Conservation (phyloP, 2,797 vertebrate species). For the Lacerta viridis region DNA sequence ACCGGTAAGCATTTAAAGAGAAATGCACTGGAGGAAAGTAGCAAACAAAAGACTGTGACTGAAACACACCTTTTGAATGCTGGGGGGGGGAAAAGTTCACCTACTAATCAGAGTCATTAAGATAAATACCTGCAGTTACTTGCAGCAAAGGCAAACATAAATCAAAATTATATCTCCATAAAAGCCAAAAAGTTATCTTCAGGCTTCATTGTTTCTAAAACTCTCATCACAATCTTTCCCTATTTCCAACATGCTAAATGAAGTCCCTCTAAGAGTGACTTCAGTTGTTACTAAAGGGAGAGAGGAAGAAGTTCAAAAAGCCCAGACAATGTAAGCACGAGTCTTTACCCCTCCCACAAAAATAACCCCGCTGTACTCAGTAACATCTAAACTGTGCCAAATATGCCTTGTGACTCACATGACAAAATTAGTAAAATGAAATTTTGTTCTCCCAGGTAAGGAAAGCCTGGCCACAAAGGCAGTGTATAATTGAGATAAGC, state of each 20-base stretch:
- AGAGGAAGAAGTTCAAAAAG: neutral
- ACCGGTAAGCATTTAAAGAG: conserved; percentile 53
- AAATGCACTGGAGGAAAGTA: conserved; percentile 36
- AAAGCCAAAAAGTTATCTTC: conserved; percentile 59
- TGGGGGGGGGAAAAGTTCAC: conserved; percentile 52
- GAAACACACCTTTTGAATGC: conserved; percentile 51
- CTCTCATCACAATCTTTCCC: conserved; percentile 34
- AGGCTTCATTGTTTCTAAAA: conserved; percentile 49
- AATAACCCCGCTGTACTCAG: neutral
- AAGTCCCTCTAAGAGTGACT: conserved; percentile 13
- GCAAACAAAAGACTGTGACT: conserved; percentile 60
- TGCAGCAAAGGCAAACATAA: conserved; percentile 62
- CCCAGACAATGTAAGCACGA: neutral
- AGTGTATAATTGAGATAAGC: no score
- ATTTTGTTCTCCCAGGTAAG: no score
- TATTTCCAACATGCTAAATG: conserved; percentile 32
- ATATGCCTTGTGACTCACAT: no score
- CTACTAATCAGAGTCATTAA: conserved; percentile 67
- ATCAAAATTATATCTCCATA: conserved; percentile 58
- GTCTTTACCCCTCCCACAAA: no score
- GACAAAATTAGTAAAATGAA: no score
- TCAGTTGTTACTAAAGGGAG: neutral
- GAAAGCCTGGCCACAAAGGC: no score
- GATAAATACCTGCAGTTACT: conserved; percentile 66
- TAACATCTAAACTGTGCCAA: neutral